A percentile compares a stretch with the other conserved stretches of the same genome.
Evolutionary conservation across 37 sponge, comb jelly and placozoan species (phyloP).

Genomic region (Amphimedon queenslandica): DNA sequence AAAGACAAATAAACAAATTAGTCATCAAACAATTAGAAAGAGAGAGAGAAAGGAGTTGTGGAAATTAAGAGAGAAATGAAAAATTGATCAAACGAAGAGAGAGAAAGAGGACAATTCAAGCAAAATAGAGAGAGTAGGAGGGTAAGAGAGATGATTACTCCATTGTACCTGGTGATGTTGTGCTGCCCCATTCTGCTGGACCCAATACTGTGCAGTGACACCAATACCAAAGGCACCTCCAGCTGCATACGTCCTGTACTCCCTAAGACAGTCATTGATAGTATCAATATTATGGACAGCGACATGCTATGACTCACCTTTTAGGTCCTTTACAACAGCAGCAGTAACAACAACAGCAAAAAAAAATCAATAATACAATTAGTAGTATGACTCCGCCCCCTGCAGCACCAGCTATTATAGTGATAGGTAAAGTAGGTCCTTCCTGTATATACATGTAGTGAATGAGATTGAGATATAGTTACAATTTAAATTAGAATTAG

Average conservation of each 20-base stretch:
- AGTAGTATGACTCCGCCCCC: constrained; percentile 24
- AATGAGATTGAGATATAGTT: background rate
- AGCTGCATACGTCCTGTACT: background rate
- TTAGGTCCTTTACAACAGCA: constrained; percentile 21
- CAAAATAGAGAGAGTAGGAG: no score
- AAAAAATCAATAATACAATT: background rate
- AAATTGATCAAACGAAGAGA: background rate
- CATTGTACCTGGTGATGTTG: no score
- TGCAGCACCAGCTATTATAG: constrained; percentile 16
- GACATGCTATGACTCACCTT: background rate
- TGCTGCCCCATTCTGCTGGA: constrained; percentile 15
- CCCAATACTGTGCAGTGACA: constrained; percentile 34
- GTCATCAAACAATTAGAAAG: background rate
- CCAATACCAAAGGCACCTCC: constrained; percentile 11
- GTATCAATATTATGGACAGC: background rate
- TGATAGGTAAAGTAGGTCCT: no score
- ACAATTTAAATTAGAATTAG: no score
- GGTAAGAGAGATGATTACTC: no score
- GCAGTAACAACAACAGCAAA: constrained; percentile 33
- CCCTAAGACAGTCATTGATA: background rate
- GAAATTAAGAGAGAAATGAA: background rate
- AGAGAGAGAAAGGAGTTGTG: background rate
- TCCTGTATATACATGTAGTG: no score
- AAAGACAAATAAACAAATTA: no score
- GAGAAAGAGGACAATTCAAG: no score